Evolutionary conservation across 2,113 vertebrate species (phyloP).

Genomic region (Pachypanchax playfairii): DNA sequence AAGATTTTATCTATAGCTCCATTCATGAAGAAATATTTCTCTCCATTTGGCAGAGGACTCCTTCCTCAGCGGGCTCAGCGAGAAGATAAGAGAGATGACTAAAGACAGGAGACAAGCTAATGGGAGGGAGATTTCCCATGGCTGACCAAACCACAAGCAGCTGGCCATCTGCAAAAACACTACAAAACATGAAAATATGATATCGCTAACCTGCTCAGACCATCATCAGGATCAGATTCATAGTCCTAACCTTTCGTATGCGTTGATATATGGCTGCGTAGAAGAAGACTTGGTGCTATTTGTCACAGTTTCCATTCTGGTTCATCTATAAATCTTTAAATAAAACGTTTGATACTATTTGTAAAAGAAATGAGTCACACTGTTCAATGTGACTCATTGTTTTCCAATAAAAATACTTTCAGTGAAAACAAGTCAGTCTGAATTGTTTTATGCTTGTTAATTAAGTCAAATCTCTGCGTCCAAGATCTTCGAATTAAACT

Average conservation of each 20-base stretch:
- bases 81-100: conserved; percentile 75
- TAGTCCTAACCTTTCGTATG: conserved; percentile 12
- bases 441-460: no score
- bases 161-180: conserved; percentile 70
- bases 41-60: conserved; percentile 55
- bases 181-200: conserved; percentile 51
- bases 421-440: no score
- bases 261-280: conserved; percentile 6
- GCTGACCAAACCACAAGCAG: conserved; percentile 80
- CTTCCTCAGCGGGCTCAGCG: conserved; percentile 47
- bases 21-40: conserved; percentile 71
- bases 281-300: not conserved
- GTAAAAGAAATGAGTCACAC: conserved; percentile 4
- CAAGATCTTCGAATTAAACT: no score
- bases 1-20: conserved; percentile 67
- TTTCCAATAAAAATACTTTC: no score
- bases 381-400: no score
- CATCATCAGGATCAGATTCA: conserved; percentile 33
- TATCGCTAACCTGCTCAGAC: conserved; percentile 46
- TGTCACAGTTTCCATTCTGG: conserved; percentile 30
- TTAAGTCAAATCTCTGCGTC: no score
- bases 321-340: conserved; percentile 34
- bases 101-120: conserved; percentile 75
- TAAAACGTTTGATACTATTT: conserved; percentile 19
- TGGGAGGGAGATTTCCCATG: conserved; percentile 67